Conservation (phyloP, 2,797 vertebrate species). For the Hypotaenidia okinawae region DNA sequence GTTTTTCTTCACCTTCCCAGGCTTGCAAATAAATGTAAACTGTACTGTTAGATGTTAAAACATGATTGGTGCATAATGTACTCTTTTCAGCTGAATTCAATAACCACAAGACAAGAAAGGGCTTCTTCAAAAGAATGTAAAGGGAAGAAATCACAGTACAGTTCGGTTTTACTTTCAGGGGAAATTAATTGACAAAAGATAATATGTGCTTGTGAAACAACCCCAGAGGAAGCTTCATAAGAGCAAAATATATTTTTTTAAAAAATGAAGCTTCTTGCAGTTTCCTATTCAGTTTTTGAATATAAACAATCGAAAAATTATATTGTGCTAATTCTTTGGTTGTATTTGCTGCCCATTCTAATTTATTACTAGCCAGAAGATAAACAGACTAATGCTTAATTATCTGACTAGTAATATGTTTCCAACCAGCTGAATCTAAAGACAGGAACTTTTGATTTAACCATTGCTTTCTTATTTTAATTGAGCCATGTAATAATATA, state of each 20-base stretch:
- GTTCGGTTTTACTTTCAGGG: not conserved
- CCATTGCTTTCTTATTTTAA: not conserved
- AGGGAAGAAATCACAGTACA: not conserved
- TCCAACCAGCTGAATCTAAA: not conserved
- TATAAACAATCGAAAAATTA: not conserved
- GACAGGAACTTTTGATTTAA: constrained; percentile 14
- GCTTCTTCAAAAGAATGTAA: not conserved
- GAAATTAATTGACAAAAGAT: not conserved
- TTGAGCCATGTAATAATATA: not conserved
- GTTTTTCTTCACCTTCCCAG: not conserved
- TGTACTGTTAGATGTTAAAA: not conserved
- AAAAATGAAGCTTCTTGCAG: not conserved
- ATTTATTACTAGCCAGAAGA: not conserved
- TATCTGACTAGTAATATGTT: not conserved
- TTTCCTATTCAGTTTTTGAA: not conserved
- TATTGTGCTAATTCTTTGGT: not conserved
- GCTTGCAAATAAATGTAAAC: constrained; percentile 1
- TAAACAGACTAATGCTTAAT: not conserved
- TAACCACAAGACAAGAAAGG: constrained; percentile 1
- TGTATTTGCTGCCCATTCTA: not conserved
- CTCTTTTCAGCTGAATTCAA: not conserved
- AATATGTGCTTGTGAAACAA: not conserved
- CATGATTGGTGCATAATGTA: not conserved
- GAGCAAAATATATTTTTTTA: not conserved
- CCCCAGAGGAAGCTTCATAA: not conserved